Percentiles rank a stretch among this genome's conserved stretches.
Evolutionary conservation across 2,888 invertebrate genomes (phyloP).

Genomic region (Asteroscopus sphinx): DNA sequence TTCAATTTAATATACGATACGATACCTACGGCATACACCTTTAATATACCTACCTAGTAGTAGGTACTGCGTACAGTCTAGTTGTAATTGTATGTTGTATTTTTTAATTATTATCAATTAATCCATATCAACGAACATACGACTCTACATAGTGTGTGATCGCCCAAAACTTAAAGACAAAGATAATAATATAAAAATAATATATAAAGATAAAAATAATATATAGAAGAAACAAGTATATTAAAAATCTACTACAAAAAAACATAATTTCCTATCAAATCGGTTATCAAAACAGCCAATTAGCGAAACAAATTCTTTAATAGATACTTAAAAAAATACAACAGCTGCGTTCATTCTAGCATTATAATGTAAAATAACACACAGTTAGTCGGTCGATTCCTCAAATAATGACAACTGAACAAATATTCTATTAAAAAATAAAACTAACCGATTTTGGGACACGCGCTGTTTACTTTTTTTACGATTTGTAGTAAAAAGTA

Average conservation of each 20-base stretch:
- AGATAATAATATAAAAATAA: too few species aligned
- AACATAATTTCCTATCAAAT: conserved; percentile 46
- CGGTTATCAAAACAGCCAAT: conserved; percentile 59
- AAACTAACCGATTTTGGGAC: conserved; percentile 52
- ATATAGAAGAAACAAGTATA: not conserved
- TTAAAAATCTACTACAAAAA: not conserved
- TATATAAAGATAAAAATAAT: too few species aligned
- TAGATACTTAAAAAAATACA: conserved; percentile 61
- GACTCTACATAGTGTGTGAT: too few species aligned
- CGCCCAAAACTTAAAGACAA: too few species aligned
- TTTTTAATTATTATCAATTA: too few species aligned
- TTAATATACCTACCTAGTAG: too few species aligned
- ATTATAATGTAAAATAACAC: conserved; percentile 69
- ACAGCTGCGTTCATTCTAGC: conserved; percentile 76
- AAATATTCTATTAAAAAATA: conserved; percentile 71
- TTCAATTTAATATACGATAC: too few species aligned
- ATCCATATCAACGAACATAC: too few species aligned
- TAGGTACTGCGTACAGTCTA: too few species aligned
- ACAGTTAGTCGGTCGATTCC: conserved; percentile 68
- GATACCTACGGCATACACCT: too few species aligned
- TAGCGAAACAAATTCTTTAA: conserved; percentile 65
- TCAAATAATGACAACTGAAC: conserved; percentile 79
- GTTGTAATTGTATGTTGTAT: too few species aligned
- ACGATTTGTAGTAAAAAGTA: conserved; percentile 1
- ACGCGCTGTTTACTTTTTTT: conserved; percentile 55